Base-by-base conservation (phyloP, 2,113 vertebrate species). In the Henicopernis longicauda region DNA sequence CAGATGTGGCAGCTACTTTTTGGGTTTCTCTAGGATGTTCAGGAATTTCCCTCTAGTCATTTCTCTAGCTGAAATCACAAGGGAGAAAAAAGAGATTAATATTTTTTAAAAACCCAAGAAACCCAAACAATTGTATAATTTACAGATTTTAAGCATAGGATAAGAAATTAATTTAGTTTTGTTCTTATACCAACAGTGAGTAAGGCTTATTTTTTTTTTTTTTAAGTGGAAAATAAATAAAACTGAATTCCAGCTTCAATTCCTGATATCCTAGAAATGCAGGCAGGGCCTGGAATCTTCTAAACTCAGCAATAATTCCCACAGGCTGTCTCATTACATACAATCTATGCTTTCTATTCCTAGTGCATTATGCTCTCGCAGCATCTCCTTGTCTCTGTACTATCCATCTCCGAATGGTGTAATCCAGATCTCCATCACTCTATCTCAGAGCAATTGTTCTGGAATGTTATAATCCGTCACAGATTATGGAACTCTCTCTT, bases 11-110 rank as follows among this genome's bases (percentile, higher is more conserved):
- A 94, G 93, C 77, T 98, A 99, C 97, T 99, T 99, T 98, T 99
- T 99, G 50, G 99, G 99, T 96, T 99, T 99, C 97, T 99, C 99
- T 97, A 99, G 96, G 97, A 99, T 99, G 97, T 99, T 99, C 96
- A 99, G 98, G 96, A 99, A 99, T 97, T 99, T 99, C 12, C 99
- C 99, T 76, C 99, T 98, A 80, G 99, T 99, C 99, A 99, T 99
- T 98, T 99, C 99, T 97, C 99, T 98, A 85, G 99, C 99, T 99
- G 98, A 66, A 99, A 98, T 97, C 73, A 97, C 32, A 98, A 97
- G 83, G 22, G 49, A 94, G 71, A 77, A 97, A 67, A 76, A 86
- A 77, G 8, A 83, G 20, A 74, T 95, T 36, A 95, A 2, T 62
- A 80, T 59, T 89, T 92, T 90, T 93, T n/a, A 6, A 58, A 65